A percentile compares a stretch with the other conserved stretches of the same genome.
These are phyloP conservation scores for Gymnoscelis rufifasciata DNA, from an alignment of 2,888 invertebrate species.

Conservation along the genomic window DNA sequence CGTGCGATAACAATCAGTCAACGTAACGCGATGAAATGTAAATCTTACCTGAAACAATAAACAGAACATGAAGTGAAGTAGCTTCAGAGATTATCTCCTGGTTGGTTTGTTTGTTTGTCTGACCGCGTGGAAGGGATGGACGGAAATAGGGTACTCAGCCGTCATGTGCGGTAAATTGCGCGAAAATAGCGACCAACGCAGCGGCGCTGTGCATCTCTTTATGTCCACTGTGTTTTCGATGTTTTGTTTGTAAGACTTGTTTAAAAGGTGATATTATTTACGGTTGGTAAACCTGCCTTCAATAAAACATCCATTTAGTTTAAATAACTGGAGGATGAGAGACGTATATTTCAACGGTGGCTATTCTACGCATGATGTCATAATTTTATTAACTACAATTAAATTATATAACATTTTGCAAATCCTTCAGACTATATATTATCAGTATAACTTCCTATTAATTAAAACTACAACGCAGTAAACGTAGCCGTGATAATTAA, in stretches of 20 bases:
- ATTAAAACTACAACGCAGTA: no score
- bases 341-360: no score
- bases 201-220: conserved; percentile 26
- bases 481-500: no score
- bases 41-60: conserved; percentile 57
- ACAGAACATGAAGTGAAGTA: conserved; percentile 29
- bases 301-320: no score
- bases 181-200: conserved; percentile 61
- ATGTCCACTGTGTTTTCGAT: conserved; percentile 13
- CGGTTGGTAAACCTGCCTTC: no score
- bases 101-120: conserved; percentile 16
- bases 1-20: neutral
- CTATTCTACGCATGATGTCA: no score
- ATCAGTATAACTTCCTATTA: no score
- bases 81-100: conserved; percentile 33
- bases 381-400: no score
- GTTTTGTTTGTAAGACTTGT: neutral
- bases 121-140: conserved; percentile 9
- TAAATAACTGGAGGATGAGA: no score
- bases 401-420: no score
- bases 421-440: no score
- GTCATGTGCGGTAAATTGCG: conserved; percentile 25
- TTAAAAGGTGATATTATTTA: no score
- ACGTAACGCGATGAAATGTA: conserved; percentile 8
- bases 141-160: conserved; percentile 13